A percentile compares a stretch with the other conserved stretches of the same genome.
Evolutionary conservation across 2,888 invertebrate genomes (phyloP).

Genomic region (Caenorhabditis uteleia): DNA sequence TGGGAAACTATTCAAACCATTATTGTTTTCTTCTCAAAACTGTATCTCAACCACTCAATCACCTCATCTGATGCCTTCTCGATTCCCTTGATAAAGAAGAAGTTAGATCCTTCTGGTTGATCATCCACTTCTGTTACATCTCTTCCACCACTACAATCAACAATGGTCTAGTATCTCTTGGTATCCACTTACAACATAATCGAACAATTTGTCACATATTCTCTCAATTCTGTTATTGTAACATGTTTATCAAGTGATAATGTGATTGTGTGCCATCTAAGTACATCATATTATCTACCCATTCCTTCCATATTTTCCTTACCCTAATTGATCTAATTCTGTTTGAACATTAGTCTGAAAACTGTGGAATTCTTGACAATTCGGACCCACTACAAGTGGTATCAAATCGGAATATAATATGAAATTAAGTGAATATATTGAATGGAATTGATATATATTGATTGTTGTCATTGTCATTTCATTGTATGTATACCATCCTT

Average conservation of each 20-base stretch:
- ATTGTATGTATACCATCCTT: slow-evolving; percentile 15
- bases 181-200: slow-evolving; percentile 31
- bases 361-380: slow-evolving; percentile 12
- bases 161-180: neutral
- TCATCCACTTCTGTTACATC: slow-evolving; percentile 14
- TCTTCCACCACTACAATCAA: slow-evolving; percentile 18
- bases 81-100: slow-evolving; percentile 24
- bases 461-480: no score
- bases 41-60: slow-evolving; percentile 21
- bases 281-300: neutral
- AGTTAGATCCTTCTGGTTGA: slow-evolving; percentile 18
- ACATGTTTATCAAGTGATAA: slow-evolving; percentile 14
- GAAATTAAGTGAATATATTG: no score
- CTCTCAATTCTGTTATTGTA: slow-evolving; percentile 24
- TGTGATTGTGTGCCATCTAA: slow-evolving; percentile 32
- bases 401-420: slow-evolving; percentile 23
- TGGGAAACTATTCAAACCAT: slow-evolving; percentile 6
- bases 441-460: no score
- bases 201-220: slow-evolving; percentile 20
- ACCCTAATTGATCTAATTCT: no score
- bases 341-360: slow-evolving; percentile 9
- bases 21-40: slow-evolving; percentile 20
- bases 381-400: slow-evolving; percentile 14
- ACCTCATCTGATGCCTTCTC: slow-evolving; percentile 20
- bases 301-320: neutral